These are phyloP conservation scores for Porites australiensis DNA, from an alignment of 64 coral and sea anemone genomes.

Conservation along the genomic window DNA sequence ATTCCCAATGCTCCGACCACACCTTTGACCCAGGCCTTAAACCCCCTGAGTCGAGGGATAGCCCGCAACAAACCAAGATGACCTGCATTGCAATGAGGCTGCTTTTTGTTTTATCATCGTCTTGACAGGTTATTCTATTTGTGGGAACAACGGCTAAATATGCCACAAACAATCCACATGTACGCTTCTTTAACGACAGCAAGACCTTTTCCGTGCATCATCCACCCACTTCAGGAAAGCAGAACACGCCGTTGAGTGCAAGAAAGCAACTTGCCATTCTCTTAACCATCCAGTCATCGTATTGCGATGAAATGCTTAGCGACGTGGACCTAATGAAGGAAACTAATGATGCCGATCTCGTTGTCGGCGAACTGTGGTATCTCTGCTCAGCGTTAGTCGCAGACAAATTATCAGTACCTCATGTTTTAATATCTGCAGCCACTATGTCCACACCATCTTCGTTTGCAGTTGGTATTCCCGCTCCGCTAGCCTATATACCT, in stretches of 20 bases:
- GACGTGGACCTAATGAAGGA: conserved; percentile 18
- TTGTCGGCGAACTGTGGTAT: conserved; percentile 54
- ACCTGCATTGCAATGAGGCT: background rate
- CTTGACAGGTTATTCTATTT: background rate
- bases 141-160: background rate
- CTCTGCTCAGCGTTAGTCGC: conserved; percentile 32
- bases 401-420: conserved; percentile 32
- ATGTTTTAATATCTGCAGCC: conserved; percentile 22
- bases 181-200: conserved; percentile 16
- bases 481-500: conserved; percentile 31
- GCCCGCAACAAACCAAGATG: background rate
- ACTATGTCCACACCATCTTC: background rate
- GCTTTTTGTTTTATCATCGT: background rate
- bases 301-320: conserved; percentile 44
- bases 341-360: background rate
- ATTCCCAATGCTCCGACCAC: too few relatives aligned
- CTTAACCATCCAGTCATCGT: background rate
- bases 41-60: too few relatives aligned
- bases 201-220: background rate
- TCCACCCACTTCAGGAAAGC: background rate
- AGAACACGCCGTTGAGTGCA: background rate
- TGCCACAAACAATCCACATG: background rate
- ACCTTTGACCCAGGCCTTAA: too few relatives aligned
- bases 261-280: background rate
- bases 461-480: background rate